Conservation (phyloP, 2,797 vertebrate species). For the Furcifer pardalis region DNA sequence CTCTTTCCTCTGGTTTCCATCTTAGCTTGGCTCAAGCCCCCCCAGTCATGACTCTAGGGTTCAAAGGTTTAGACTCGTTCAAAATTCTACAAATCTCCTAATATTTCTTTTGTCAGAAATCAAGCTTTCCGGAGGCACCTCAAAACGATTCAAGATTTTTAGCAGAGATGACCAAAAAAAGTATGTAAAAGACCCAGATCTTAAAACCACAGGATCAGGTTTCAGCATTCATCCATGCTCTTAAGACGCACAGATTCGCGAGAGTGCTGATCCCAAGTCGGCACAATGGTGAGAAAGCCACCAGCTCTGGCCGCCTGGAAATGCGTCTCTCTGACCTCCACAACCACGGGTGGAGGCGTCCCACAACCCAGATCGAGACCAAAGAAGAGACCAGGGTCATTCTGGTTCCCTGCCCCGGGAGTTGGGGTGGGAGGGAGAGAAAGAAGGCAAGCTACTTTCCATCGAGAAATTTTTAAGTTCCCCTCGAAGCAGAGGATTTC, state of each 20-base stretch:
- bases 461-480: neutral
- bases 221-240: constrained; percentile 30
- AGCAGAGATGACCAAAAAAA: neutral
- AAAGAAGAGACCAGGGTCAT: neutral
- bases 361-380: neutral
- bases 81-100: neutral
- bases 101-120: neutral
- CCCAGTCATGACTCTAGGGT: neutral
- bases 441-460: neutral
- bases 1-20: neutral
- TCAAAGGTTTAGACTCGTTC: neutral
- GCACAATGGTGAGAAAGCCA: constrained; percentile 19
- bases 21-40: neutral
- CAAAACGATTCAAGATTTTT: neutral
- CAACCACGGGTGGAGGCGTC: neutral
- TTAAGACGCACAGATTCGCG: neutral
- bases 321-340: neutral
- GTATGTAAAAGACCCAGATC: neutral
- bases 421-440: neutral
- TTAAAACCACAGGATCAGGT: constrained; percentile 17
- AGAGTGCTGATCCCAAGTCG: constrained; percentile 21
- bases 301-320: neutral
- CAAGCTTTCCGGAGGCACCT: neutral
- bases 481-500: neutral
- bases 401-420: neutral